Conservation (phyloP, 2,888 invertebrate species). For the Pogonocherus hispidulus region DNA sequence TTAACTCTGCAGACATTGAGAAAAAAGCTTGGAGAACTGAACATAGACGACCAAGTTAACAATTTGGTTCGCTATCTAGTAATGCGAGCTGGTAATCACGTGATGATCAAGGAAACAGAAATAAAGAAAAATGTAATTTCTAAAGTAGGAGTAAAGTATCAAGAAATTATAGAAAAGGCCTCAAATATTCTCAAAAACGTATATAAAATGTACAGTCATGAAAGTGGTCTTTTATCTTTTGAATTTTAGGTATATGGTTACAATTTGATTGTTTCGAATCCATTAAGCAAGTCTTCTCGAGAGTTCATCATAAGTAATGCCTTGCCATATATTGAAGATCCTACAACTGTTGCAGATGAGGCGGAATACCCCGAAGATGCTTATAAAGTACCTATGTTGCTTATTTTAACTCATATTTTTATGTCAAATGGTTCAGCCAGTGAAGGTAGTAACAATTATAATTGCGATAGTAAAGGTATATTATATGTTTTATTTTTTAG, state of each 20-base stretch:
- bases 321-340: constrained; percentile 50
- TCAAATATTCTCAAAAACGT: constrained; percentile 52
- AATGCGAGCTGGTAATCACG: constrained; percentile 52
- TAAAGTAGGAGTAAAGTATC: constrained; percentile 47
- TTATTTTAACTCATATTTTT: constrained; percentile 58
- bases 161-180: constrained; percentile 51
- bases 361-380: constrained; percentile 51
- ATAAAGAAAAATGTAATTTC: constrained; percentile 50
- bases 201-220: constrained; percentile 15
- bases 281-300: constrained; percentile 47
- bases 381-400: constrained; percentile 53
- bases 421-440: constrained; percentile 54
- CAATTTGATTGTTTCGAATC: constrained; percentile 52
- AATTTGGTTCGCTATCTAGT: constrained; percentile 57
- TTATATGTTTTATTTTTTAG: constrained; percentile 42
- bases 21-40: too few relatives aligned
- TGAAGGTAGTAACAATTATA: too few relatives aligned
- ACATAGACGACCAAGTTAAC: constrained; percentile 51
- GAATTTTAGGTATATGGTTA: constrained; percentile 56
- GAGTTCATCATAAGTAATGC: constrained; percentile 55
- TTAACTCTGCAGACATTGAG: too few relatives aligned
- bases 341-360: constrained; percentile 31
- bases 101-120: constrained; percentile 52
- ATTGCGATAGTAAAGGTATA: too few relatives aligned
- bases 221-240: constrained; percentile 10